A percentile compares a stretch with the other conserved stretches of the same genome.
Evolutionary conservation across 2,113 vertebrate species (phyloP).

Genomic region (Narcine bancroftii): DNA sequence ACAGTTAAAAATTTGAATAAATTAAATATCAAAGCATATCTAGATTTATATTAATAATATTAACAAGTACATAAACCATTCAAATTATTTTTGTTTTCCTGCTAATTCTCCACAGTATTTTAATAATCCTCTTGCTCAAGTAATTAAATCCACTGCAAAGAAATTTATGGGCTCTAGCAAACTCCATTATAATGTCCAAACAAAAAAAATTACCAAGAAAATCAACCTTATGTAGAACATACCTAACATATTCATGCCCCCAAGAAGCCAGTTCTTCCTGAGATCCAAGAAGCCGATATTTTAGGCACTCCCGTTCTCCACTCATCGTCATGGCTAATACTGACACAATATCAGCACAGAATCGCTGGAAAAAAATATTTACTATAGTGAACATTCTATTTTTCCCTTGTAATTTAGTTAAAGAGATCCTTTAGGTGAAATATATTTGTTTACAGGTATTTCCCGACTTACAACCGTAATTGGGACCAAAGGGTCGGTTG

Average conservation of each 20-base stretch:
- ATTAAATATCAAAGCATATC: not conserved
- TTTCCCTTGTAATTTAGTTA: not conserved
- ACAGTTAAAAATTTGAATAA: not conserved
- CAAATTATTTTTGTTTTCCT: not conserved
- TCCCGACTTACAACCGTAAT: too few species aligned
- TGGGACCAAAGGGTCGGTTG: too few species aligned
- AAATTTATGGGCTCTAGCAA: not conserved
- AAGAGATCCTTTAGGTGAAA: not conserved
- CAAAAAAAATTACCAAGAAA: not conserved
- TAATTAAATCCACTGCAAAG: not conserved
- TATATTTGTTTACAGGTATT: not conserved
- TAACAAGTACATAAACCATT: not conserved
- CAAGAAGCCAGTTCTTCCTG: conserved; percentile 93
- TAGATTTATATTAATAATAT: not conserved
- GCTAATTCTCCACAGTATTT: not conserved
- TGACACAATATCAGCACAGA: conserved; percentile 93
- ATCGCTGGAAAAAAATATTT: conserved; percentile 57
- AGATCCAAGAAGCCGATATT: conserved; percentile 86
- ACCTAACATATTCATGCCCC: conserved; percentile 96
- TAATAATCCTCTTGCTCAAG: not conserved
- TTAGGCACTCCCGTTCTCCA: conserved; percentile 87
- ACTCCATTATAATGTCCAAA: not conserved
- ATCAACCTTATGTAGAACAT: conserved; percentile 38
- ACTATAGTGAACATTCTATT: not conserved
- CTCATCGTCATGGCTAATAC: conserved; percentile 99